A percentile compares a stretch with the other conserved stretches of the same genome.
Evolutionary conservation across 2,888 invertebrate genomes (phyloP).

Genomic region (Chrysolina oricalcia): DNA sequence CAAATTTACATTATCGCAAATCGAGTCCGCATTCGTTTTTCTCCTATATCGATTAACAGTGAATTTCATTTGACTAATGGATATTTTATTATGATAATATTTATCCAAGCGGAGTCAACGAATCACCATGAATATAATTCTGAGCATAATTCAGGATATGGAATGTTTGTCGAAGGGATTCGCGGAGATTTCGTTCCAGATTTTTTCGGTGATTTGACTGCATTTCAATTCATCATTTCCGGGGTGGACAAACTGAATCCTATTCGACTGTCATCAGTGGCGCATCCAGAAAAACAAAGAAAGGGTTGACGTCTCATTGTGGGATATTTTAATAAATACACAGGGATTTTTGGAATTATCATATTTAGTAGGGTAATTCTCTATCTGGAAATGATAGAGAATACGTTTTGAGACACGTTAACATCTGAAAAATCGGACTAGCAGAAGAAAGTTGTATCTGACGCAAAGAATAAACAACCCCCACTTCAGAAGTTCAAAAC

Average conservation of each 20-base stretch:
- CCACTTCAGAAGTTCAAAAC: too few relatives aligned
- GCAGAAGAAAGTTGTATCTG: too few relatives aligned
- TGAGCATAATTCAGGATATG: slow-evolving; percentile 9
- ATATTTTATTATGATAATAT: slow-evolving; percentile 25
- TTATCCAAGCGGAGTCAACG: slow-evolving; percentile 16
- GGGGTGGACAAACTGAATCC: neutral
- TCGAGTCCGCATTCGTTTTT: neutral
- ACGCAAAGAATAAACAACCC: too few relatives aligned
- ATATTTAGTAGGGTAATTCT: too few relatives aligned
- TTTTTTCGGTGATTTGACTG: slow-evolving; percentile 17
- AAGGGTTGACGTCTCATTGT: too few relatives aligned
- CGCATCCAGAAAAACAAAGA: too few relatives aligned
- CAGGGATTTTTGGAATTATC: too few relatives aligned
- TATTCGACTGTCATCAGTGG: too few relatives aligned
- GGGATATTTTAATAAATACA: too few relatives aligned
- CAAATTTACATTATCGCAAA: slow-evolving; percentile 15
- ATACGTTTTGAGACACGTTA: too few relatives aligned
- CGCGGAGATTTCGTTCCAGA: neutral
- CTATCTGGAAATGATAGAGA: too few relatives aligned
- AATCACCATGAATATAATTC: slow-evolving; percentile 8
- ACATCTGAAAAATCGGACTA: too few relatives aligned
- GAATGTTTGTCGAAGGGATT: slow-evolving; percentile 16
- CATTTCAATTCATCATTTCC: slow-evolving; percentile 17
- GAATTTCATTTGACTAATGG: slow-evolving; percentile 19
- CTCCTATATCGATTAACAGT: neutral